phyloP scores from a whole-genome alignment of 2,113 vertebrate species.

The Apistogramma diplotaenia region DNA sequence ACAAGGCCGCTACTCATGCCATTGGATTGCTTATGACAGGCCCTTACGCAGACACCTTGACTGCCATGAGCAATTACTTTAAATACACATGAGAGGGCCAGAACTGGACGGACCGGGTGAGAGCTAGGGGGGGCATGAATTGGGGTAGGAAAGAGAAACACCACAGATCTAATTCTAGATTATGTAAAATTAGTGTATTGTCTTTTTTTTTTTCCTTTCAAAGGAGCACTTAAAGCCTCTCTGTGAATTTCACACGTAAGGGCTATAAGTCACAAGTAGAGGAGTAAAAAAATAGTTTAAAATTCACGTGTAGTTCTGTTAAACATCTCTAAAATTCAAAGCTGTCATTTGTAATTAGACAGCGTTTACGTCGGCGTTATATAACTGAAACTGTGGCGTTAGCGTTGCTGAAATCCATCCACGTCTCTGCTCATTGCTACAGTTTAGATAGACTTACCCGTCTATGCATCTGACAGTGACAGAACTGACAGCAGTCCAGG shows the following conservation, averaged over 20 bases:
- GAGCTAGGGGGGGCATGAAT: conserved; percentile 7
- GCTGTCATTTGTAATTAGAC: conserved; percentile 19
- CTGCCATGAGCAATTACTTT: conserved; percentile 71
- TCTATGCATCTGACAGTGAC: background rate
- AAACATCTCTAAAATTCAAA: background rate
- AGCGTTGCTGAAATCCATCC: background rate
- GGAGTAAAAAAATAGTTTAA: background rate
- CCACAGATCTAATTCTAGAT: conserved; percentile 24
- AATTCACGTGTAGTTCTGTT: background rate
- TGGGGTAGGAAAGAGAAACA: conserved; percentile 17
- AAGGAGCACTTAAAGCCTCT: conserved; percentile 8
- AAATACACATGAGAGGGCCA: conserved; percentile 62
- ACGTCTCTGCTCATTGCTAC: conserved; percentile 12
- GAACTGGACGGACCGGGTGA: conserved; percentile 44
- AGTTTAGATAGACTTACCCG: conserved; percentile 34
- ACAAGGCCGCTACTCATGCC: conserved; percentile 69
- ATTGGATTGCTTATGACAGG: conserved; percentile 74
- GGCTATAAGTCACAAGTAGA: background rate
- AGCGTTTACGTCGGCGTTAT: background rate
- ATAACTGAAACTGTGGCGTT: background rate
- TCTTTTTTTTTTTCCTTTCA: background rate
- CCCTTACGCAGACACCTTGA: conserved; percentile 73
- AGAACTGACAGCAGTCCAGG: conserved; percentile 16
- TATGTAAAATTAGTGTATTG: background rate
- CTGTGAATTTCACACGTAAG: background rate